Evolutionary conservation across 2,797 vertebrate species (phyloP).

Genomic region (Crocidura indochinensis): DNA sequence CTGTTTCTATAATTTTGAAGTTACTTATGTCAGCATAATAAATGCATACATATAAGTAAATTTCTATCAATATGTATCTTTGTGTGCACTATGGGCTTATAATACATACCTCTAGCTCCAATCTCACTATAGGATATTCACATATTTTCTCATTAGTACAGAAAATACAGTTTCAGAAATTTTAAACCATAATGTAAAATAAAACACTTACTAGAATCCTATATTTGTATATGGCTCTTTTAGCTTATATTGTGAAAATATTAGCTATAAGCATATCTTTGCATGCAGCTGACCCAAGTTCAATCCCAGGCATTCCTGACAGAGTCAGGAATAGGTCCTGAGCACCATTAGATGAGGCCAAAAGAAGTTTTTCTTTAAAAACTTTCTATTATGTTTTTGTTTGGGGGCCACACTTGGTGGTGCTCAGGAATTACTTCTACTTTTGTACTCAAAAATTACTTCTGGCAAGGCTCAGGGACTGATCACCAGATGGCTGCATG

Average conservation of each 20-base stretch:
- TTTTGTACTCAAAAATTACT: too few species aligned
- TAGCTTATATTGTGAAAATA: slow-evolving; percentile 39
- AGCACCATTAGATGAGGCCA: too few species aligned
- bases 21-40: background rate
- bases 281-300: too few species aligned
- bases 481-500: too few species aligned
- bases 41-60: background rate
- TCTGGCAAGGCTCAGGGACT: too few species aligned
- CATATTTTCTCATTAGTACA: slow-evolving; percentile 50
- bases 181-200: slow-evolving; percentile 1
- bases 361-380: background rate
- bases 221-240: background rate
- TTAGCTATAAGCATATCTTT: background rate
- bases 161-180: slow-evolving; percentile 40
- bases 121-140: slow-evolving; percentile 16
- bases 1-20: slow-evolving; percentile 17
- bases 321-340: too few species aligned
- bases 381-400: too few species aligned
- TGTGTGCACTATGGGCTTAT: background rate
- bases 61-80: background rate
- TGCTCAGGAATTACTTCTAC: too few species aligned
- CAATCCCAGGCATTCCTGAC: too few species aligned
- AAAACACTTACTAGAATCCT: slow-evolving; percentile 1
- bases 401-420: too few species aligned
- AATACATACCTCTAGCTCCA: slow-evolving; percentile 14